These are phyloP conservation scores for Bujurquina vittata DNA, from an alignment of 2,113 vertebrate species.

Conservation along the genomic window DNA sequence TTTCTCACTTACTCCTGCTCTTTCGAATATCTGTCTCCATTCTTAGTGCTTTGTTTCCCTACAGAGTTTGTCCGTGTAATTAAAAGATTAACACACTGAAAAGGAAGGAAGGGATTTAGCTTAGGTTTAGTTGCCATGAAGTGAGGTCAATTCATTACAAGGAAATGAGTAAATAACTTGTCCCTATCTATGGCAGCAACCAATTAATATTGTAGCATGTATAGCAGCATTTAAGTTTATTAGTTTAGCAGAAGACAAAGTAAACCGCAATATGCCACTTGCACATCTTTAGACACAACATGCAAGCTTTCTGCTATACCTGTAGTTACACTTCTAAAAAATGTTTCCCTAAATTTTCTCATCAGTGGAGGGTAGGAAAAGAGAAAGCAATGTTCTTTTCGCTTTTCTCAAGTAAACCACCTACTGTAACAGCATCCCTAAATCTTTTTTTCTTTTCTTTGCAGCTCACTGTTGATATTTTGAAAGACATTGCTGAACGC, in stretches of 20 bases:
- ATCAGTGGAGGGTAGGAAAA: neutral
- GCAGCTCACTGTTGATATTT: neutral
- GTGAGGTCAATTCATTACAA: constrained; percentile 66
- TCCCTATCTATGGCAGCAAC: constrained; percentile 44
- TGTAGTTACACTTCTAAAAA: neutral
- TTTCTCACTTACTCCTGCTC: neutral
- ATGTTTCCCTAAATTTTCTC: fast-evolving
- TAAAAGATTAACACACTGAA: constrained; percentile 71
- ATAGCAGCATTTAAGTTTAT: constrained; percentile 33
- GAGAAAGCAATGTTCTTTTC: neutral
- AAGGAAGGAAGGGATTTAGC: constrained; percentile 68
- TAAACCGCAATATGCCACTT: neutral
- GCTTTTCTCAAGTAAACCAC: neutral
- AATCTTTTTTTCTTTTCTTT: neutral
- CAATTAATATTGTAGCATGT: constrained; percentile 42
- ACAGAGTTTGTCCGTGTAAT: constrained; percentile 61
- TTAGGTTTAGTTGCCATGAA: constrained; percentile 48
- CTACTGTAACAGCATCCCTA: neutral
- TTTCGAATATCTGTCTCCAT: constrained; percentile 39
- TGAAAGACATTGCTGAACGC: neutral
- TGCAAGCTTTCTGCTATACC: neutral
- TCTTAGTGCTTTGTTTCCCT: constrained; percentile 55
- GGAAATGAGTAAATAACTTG: constrained; percentile 64
- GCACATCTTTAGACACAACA: neutral
- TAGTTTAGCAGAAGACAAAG: neutral